Percentiles rank a stretch among this genome's conserved stretches.
Conservation (phyloP, 2,888 invertebrate species). For the Cosmia trapezina region DNA sequence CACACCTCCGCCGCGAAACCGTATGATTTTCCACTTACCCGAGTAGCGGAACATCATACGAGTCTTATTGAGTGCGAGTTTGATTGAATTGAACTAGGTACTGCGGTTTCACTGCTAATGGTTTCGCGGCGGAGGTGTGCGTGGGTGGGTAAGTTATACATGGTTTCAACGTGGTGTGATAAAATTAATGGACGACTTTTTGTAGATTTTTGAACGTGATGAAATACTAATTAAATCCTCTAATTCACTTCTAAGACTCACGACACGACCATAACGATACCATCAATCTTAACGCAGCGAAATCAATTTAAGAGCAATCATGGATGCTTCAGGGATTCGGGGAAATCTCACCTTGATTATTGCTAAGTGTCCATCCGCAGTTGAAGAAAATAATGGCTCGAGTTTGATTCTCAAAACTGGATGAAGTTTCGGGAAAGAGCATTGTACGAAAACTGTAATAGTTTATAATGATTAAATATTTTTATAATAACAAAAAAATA, state of each 20-base stretch:
- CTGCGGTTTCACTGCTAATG: no score
- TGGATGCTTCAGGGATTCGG: neutral
- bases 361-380: neutral
- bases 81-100: no score
- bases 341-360: slow-evolving; percentile 1
- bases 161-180: no score
- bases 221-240: neutral
- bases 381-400: neutral
- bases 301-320: slow-evolving; percentile 9
- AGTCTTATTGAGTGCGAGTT: no score
- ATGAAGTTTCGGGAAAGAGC: neutral
- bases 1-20: no score
- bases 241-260: slow-evolving; percentile 1
- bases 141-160: no score
- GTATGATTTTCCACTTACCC: no score
- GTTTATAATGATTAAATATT: neutral
- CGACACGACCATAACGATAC: neutral
- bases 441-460: no score
- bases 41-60: no score
- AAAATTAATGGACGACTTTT: neutral
- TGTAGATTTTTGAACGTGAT: neutral
- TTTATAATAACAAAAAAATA: no score
- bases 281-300: slow-evolving; percentile 5
- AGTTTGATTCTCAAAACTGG: neutral
- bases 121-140: no score